These are phyloP conservation scores for Plecotus auritus DNA, from an alignment of 2,113 vertebrate species.

Conservation along the genomic window DNA sequence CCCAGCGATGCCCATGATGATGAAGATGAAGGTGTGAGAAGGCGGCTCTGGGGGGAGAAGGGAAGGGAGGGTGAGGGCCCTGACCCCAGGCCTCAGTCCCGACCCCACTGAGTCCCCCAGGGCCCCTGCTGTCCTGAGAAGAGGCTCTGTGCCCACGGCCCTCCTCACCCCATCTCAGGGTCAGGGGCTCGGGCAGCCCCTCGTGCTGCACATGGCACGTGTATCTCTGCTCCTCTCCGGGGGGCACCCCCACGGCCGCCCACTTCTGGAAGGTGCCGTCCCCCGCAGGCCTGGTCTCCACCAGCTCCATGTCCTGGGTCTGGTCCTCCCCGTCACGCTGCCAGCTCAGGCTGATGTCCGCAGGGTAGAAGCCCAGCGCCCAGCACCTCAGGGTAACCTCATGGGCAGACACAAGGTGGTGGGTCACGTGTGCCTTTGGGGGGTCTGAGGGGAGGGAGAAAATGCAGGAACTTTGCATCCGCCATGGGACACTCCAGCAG, in stretches of 20 bases:
- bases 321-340: not conserved
- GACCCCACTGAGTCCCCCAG: accelerated
- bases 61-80: not conserved
- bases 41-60: not conserved
- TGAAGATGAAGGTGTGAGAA: accelerated
- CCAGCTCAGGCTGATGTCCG: not conserved
- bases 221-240: slow-evolving; percentile 10
- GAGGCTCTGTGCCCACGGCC: accelerated
- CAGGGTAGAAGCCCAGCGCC: slow-evolving; percentile 32
- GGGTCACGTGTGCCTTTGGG: not conserved
- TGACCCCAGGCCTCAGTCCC: not conserved
- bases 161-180: slow-evolving; percentile 71
- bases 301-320: not conserved
- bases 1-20: accelerated
- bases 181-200: not conserved
- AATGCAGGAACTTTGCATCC: not conserved
- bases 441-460: not conserved
- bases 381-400: not conserved
- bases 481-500: not conserved
- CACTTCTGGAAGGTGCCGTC: slow-evolving; percentile 71
- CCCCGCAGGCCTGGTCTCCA: slow-evolving; percentile 28
- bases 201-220: slow-evolving; percentile 69
- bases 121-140: not conserved
- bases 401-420: too few species aligned
- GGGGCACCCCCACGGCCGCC: slow-evolving; percentile 28